Conservation (phyloP, 2,888 invertebrate genomes). For the Synergus laeviventris region DNA sequence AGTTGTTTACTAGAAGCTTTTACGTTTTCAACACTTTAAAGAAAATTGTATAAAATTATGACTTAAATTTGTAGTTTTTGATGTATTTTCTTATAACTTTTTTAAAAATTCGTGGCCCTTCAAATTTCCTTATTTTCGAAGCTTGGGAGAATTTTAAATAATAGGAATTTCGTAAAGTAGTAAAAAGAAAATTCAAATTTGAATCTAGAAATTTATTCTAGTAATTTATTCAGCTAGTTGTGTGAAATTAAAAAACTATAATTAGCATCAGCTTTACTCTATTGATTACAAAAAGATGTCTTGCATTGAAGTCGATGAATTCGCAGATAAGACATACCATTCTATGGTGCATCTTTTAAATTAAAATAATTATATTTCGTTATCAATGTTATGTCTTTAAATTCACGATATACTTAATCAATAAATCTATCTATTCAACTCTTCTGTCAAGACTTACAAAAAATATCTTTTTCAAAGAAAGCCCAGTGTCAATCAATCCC, state of each 20-base stretch:
- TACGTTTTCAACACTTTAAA: not conserved
- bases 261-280: not conserved
- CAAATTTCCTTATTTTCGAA: not conserved
- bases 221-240: not conserved
- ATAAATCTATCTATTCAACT: not conserved
- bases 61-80: not conserved
- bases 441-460: not conserved
- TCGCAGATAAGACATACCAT: not conserved
- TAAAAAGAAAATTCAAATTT: not conserved
- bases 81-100: not conserved
- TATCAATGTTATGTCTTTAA: not conserved
- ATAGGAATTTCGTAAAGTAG: not conserved
- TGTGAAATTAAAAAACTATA: conserved; percentile 1
- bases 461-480: not conserved
- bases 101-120: not conserved
- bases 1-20: not conserved
- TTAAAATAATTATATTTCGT: not conserved
- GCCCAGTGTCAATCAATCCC: not conserved
- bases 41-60: not conserved
- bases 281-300: not conserved
- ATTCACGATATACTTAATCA: not conserved
- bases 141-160: not conserved
- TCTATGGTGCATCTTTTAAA: not conserved
- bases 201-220: not conserved
- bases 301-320: not conserved